phyloP scores from a whole-genome alignment of 2,797 vertebrate genomes.

The Molothrus ater region DNA sequence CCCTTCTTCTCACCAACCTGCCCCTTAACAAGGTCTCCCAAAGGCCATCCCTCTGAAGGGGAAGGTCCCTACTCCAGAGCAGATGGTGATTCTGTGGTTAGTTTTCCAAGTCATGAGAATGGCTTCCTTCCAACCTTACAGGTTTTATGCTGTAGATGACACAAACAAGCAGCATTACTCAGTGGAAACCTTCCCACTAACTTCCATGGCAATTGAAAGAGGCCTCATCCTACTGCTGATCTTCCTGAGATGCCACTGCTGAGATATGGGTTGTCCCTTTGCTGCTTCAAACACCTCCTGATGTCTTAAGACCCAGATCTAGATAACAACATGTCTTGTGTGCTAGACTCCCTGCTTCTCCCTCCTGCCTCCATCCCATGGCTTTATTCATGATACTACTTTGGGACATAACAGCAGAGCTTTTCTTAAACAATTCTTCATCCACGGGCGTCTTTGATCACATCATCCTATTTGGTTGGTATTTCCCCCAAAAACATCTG shows the following conservation, averaged over 20 bases:
- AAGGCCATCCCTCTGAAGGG: not conserved
- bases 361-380: not conserved
- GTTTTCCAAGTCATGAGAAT: conserved; percentile 1
- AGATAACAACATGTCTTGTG: not conserved
- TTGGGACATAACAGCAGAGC: not conserved
- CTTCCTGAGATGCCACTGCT: not conserved
- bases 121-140: not conserved
- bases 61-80: not conserved
- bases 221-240: not conserved
- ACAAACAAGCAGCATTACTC: not conserved
- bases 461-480: not conserved
- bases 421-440: not conserved
- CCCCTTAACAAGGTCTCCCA: not conserved
- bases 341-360: not conserved
- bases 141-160: not conserved
- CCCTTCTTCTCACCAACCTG: not conserved
- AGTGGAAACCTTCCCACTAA: not conserved
- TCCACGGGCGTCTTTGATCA: not conserved
- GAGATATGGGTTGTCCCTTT: not conserved
- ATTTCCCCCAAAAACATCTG: not conserved
- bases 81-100: not conserved
- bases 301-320: not conserved
- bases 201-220: not conserved
- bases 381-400: not conserved
- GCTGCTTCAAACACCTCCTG: not conserved